Evolutionary conservation across 2,888 invertebrate genomes (phyloP), one percentile per base, ranked within the genome.

Genomic region (Lycia hirtaria): DNA sequence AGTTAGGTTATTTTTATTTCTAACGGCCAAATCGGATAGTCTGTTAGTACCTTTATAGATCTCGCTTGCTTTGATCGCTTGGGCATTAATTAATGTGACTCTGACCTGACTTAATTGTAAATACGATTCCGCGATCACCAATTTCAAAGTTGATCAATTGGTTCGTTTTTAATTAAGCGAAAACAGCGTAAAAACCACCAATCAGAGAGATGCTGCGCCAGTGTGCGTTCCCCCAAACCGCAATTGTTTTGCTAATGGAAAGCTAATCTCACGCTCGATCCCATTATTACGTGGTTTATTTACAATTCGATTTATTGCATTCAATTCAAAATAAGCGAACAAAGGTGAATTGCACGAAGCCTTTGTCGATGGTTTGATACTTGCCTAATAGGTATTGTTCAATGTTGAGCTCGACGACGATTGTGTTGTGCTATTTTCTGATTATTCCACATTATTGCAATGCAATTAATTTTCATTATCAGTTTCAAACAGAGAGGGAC

Each of bases 161-260:
- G n/a, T n/a, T n/a, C n/a, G n/a, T n/a, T n/a, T n/a, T n/a, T n/a
- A n/a, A n/a, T n/a, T n/a, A n/a, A n/a, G 28, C 10, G 28, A 10
- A 28, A 9, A n/a, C 10, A 32, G 5, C 32, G 4, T 32, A 6
- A 14, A 14, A 32, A 14, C 14, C 14, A 32, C 2, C 32, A 6
- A 14, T 32, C 3, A 37, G 17, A 37, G 19, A 12, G 19, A 7
- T n/a, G 26, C 14, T 24, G 37, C 28, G 19, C 15, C 5, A 37
- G 28, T 37, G 37, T 12, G 24, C 30, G 14, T 19, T 44, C 45
- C 56, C 47, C 33, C 33, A 41, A 51, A 56, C 62, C 60, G 43
- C 58, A 56, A 64, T 62, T 60, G 67, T 63, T 65, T 64, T 50
- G 57, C 61, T 67, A 67, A 68, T 67, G 65, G 64, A 68, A 63